These are phyloP conservation scores for Hirtodrosophila duncani DNA, from an alignment of 2,888 invertebrate species.

Conservation along the genomic window DNA sequence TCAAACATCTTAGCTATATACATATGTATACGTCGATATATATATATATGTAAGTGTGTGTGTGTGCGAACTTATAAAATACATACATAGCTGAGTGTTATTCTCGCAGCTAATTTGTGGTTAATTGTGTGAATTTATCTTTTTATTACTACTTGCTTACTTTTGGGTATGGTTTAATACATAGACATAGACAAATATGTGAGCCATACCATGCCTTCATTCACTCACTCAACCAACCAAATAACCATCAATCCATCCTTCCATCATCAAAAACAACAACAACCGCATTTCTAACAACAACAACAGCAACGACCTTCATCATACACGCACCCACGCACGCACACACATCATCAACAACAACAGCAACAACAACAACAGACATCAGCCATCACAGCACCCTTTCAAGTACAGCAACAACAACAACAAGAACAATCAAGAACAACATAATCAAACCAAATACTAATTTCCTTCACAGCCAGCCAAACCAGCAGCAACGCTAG, in stretches of 20 bases:
- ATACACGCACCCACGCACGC: too few relatives aligned
- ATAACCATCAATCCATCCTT: slow-evolving; percentile 38
- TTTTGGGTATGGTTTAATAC: too few relatives aligned
- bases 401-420: slow-evolving; percentile 17
- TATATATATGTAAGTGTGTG: neutral
- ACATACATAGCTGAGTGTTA: neutral
- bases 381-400: slow-evolving; percentile 25
- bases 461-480: slow-evolving; percentile 57
- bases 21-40: neutral
- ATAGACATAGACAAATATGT: too few relatives aligned
- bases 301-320: neutral
- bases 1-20: slow-evolving; percentile 20
- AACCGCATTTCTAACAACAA: slow-evolving; percentile 1
- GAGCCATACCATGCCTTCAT: too few relatives aligned
- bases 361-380: slow-evolving; percentile 9
- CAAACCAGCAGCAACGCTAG: slow-evolving; percentile 37
- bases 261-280: slow-evolving; percentile 5
- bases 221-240: slow-evolving; percentile 3
- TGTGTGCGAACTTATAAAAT: slow-evolving; percentile 3
- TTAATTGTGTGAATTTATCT: too few relatives aligned
- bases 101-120: slow-evolving; percentile 10
- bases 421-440: slow-evolving; percentile 33
- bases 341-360: slow-evolving; percentile 16
- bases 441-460: slow-evolving; percentile 42
- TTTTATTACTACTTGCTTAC: too few relatives aligned